Evolutionary conservation across 2,888 invertebrate species (phyloP).

Genomic region (Temnothorax unifasciatus): DNA sequence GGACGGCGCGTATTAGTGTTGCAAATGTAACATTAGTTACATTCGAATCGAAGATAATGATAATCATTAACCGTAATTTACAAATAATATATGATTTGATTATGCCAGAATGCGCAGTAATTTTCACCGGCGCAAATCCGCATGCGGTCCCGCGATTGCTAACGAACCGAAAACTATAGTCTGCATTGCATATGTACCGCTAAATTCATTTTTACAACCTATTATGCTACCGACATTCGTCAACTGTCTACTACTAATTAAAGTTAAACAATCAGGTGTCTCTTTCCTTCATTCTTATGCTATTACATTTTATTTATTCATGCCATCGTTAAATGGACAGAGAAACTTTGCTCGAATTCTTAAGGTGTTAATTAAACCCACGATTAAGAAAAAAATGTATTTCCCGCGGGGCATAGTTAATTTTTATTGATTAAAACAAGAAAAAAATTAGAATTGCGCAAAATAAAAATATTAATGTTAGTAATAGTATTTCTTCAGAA

Average conservation of each 20-base stretch:
- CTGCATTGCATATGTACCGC: conserved; percentile 14
- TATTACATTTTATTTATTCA: not conserved
- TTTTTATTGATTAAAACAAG: not conserved
- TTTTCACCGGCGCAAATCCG: conserved; percentile 46
- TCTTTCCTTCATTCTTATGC: not conserved
- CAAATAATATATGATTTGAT: conserved; percentile 60
- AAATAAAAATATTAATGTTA: conserved; percentile 10
- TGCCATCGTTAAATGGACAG: not conserved
- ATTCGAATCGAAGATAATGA: conserved; percentile 61
- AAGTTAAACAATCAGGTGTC: not conserved
- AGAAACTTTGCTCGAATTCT: not conserved
- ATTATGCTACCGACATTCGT: not conserved
- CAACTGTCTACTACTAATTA: not conserved
- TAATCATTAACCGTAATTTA: conserved; percentile 66
- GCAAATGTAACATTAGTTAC: conserved; percentile 65
- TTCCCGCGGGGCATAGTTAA: not conserved
- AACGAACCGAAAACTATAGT: conserved; percentile 46
- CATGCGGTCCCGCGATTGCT: conserved; percentile 24
- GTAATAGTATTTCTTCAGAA: not conserved
- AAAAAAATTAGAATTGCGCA: not conserved
- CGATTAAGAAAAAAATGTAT: not conserved
- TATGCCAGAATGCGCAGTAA: conserved; percentile 48
- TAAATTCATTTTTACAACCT: conserved; percentile 41
- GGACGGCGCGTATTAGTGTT: conserved; percentile 63
- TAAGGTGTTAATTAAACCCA: not conserved